Conservation (phyloP, 35 echinoderm and acorn worm genomes). For the Antedon bifida region DNA sequence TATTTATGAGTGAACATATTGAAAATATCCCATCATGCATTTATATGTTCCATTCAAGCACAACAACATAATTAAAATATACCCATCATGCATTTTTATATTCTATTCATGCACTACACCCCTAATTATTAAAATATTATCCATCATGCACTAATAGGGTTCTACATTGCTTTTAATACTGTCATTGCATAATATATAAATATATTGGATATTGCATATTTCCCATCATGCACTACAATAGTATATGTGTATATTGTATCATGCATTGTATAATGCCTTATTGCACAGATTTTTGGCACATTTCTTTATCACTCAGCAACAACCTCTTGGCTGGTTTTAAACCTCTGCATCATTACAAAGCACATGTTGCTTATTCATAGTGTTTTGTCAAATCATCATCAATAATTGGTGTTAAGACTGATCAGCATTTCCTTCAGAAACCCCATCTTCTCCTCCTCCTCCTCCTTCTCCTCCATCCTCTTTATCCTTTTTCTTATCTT, state of each 20-base stretch:
- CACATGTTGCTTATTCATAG: neutral
- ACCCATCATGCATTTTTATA: too few relatives aligned
- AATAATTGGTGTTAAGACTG: neutral
- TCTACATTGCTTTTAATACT: too few relatives aligned
- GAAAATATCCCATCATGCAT: too few relatives aligned
- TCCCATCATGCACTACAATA: neutral
- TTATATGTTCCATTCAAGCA: too few relatives aligned
- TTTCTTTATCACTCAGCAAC: neutral
- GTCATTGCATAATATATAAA: neutral
- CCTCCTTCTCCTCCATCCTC: neutral
- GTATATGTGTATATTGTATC: neutral
- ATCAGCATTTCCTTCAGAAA: neutral
- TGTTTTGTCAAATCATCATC: neutral
- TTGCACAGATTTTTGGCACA: neutral
- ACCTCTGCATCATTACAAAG: neutral
- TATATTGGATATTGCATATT: neutral
- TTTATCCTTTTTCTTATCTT: neutral
- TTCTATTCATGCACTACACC: too few relatives aligned
- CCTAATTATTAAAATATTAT: too few relatives aligned
- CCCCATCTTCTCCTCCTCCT: neutral
- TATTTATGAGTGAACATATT: too few relatives aligned
- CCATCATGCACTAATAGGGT: too few relatives aligned
- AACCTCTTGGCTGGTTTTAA: too few relatives aligned
- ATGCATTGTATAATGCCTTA: neutral
- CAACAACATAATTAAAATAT: too few relatives aligned